Evolutionary conservation across 2,888 invertebrate species (phyloP), one percentile per base, ranked within the genome.

Genomic region (Empis stercorea): DNA sequence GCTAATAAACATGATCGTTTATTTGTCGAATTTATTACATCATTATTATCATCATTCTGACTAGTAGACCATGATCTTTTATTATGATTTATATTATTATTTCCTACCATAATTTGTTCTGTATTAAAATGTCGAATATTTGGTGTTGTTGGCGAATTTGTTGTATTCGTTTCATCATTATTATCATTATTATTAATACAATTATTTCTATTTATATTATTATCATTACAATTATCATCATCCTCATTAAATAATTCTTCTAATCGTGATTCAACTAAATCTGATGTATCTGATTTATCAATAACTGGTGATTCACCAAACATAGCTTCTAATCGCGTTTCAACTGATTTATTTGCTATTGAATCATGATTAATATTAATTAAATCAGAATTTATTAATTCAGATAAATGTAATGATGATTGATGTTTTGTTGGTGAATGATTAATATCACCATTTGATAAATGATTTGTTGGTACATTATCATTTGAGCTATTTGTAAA

Each of bases 241-340:
- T 61, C 48, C 38, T 65, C 66, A 16, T 67, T 64, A 52, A 70
- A 70, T 5, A 70, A 61, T 43, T 66, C 67, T 44, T 69, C 68
- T 37, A 70, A 52, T 34, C 66, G 62, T 2, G 66, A 61, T 48
- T 68, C 68, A 50, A 68, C 59, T 32, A 56, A 62, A 48, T 68
- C 68, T 23, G 61, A 55, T 0, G 56, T 54, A 3, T 54, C 54
- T 10, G 51, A 49, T 47, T 58, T 58, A 23, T 58, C 57, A 45
- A 64, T 54, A 45, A 68, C 67, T 0, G 68, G 68, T 1, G 67
- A 68, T 52, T 66, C 69, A 1, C 66, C 68, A 42, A 70, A 70
- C 65, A 70, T 69, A 10, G 68, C 66, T 48, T 70, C 69, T 34
- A 69, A 54, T 9, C 68, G 61, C 7, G 62, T 68, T 50, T 70